Evolutionary conservation across 2,797 vertebrate species (phyloP).

Genomic region (Falco biarmicus): DNA sequence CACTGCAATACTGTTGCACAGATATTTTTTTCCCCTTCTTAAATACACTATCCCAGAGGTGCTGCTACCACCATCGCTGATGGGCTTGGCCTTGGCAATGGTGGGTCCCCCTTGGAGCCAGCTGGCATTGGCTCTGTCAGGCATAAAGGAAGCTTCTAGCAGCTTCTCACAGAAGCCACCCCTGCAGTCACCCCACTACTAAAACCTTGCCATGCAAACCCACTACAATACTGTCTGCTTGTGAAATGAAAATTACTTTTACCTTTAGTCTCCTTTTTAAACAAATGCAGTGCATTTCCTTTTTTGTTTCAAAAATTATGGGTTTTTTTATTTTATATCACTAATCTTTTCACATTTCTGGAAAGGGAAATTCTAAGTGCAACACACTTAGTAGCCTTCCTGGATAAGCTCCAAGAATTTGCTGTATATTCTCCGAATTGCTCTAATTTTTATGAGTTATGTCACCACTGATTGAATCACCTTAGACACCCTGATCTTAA

Average conservation of each 20-base stretch:
- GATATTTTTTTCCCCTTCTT: no score
- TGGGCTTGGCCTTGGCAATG: no score
- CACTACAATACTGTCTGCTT: neutral
- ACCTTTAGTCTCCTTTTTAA: neutral
- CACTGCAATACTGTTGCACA: no score
- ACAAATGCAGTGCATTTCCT: neutral
- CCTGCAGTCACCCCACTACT: no score
- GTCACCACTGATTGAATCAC: neutral
- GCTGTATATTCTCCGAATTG: neutral
- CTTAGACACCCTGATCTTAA: neutral
- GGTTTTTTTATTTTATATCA: neutral
- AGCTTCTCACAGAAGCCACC: no score
- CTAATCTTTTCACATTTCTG: neutral
- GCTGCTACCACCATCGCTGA: no score
- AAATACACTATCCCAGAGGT: no score
- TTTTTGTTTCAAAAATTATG: no score
- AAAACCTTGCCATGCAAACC: no score
- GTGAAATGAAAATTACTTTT: neutral
- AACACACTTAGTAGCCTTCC: neutral
- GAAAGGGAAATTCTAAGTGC: neutral
- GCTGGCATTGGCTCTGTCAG: no score
- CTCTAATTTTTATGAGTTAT: neutral
- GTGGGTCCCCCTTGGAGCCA: no score
- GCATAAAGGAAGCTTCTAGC: no score
- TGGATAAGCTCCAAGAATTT: neutral